Evolutionary conservation across 1,140 invertebrate genomes (phyloP).

Genomic region (Subanguina moxae): DNA sequence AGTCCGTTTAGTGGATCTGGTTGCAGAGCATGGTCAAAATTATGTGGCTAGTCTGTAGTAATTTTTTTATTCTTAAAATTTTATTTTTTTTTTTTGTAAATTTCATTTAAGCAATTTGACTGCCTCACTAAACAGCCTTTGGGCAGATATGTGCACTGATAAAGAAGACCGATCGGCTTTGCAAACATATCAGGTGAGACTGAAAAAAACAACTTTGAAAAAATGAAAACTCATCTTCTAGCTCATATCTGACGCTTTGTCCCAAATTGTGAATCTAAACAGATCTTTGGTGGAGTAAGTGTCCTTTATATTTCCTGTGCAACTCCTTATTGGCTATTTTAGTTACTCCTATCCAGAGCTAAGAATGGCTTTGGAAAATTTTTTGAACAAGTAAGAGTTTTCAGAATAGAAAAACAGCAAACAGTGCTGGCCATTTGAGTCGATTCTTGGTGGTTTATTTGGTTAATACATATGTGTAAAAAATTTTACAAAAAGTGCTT

Average conservation of each 20-base stretch:
- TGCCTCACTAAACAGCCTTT: slow-evolving; percentile 40
- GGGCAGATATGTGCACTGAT: slow-evolving; percentile 32
- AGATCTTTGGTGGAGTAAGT: slow-evolving; percentile 47
- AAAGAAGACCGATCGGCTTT: slow-evolving; percentile 29
- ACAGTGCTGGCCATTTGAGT: too few relatives aligned
- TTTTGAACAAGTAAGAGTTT: slow-evolving; percentile 46
- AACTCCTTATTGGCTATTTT: too few relatives aligned
- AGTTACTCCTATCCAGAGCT: slow-evolving; percentile 36
- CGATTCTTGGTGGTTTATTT: too few relatives aligned
- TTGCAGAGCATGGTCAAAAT: slow-evolving; percentile 40
- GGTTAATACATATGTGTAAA: too few relatives aligned
- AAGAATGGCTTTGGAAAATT: slow-evolving; percentile 28
- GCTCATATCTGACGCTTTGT: slow-evolving; percentile 48
- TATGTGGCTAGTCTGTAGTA: slow-evolving; percentile 41
- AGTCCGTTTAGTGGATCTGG: slow-evolving; percentile 27
- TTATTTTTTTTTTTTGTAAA: neutral
- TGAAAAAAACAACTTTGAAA: too few relatives aligned
- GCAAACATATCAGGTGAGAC: slow-evolving; percentile 27
- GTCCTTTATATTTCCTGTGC: too few relatives aligned
- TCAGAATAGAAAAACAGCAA: neutral
- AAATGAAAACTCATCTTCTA: too few relatives aligned
- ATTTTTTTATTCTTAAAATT: slow-evolving; percentile 17
- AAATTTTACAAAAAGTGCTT: too few relatives aligned
- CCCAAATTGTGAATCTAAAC: slow-evolving; percentile 50
- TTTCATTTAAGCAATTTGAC: slow-evolving; percentile 50